Conservation (phyloP, 2,797 vertebrate species). For the Galagoides demidoff region DNA sequence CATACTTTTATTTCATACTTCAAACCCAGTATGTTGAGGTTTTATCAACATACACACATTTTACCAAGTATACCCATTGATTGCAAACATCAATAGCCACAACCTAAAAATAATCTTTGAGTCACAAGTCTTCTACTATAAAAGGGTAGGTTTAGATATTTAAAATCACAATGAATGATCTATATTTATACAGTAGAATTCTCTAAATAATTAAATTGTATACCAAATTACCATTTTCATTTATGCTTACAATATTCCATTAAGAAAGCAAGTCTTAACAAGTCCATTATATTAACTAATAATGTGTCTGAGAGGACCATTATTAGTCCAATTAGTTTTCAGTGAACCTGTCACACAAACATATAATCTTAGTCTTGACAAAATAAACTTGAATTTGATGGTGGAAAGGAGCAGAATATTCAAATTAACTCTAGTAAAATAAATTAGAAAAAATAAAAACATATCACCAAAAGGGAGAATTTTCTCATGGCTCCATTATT, state of each 20-base stretch:
- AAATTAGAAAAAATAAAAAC: constrained; percentile 34
- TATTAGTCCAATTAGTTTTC: background rate
- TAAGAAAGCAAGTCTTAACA: constrained; percentile 1
- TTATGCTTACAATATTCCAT: background rate
- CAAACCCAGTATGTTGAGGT: background rate
- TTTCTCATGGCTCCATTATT: constrained; percentile 20
- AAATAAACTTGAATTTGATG: constrained; percentile 35
- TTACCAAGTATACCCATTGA: background rate
- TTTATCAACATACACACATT: background rate
- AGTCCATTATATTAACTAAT: background rate
- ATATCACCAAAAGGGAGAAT: constrained; percentile 24
- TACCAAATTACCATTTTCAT: constrained; percentile 27
- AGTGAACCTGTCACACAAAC: background rate
- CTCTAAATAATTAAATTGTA: constrained; percentile 44
- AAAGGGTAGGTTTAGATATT: background rate
- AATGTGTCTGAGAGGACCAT: background rate
- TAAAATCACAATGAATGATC: constrained; percentile 58
- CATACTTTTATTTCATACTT: constrained; percentile 48
- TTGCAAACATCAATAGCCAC: constrained; percentile 45
- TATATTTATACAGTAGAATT: background rate
- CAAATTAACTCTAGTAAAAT: constrained; percentile 27
- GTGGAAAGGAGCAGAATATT: background rate
- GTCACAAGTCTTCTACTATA: constrained; percentile 18
- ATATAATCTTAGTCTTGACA: background rate
- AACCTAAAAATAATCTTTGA: constrained; percentile 48